Evolutionary conservation across 2,888 invertebrate genomes (phyloP), one percentile per base, ranked within the genome.

Genomic region (Metalampra italica): DNA sequence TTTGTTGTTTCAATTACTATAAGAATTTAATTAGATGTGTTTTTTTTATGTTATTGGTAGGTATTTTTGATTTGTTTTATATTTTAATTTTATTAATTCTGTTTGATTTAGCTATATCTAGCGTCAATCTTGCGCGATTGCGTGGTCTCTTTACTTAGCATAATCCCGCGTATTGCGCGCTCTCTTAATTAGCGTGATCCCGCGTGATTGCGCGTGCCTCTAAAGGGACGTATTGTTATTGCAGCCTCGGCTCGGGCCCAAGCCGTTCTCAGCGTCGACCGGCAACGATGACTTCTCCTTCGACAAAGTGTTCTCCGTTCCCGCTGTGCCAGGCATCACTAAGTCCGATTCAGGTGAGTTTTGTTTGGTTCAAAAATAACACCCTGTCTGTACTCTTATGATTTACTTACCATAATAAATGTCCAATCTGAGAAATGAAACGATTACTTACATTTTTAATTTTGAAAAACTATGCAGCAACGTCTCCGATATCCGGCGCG

Each of bases 161-260:
- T n/a, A n/a, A n/a, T n/a, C n/a, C n/a, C n/a, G n/a, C n/a, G n/a
- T n/a, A n/a, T n/a, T n/a, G n/a, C n/a, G n/a, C n/a, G n/a, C n/a
- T n/a, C n/a, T n/a, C n/a, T n/a, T n/a, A n/a, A n/a, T n/a, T n/a
- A n/a, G n/a, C n/a, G n/a, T n/a, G n/a, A n/a, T n/a, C n/a, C n/a
- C n/a, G n/a, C n/a, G n/a, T n/a, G n/a, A n/a, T n/a, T n/a, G n/a
- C n/a, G n/a, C n/a, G n/a, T n/a, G n/a, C n/a, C n/a, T n/a, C n/a
- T n/a, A n/a, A n/a, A n/a, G n/a, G n/a, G n/a, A n/a, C n/a, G n/a
- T n/a, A 14, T 14, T 39, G 15, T 39, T 13, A 9, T 39, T 41
- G 32, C 86, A 96, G 96, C 96, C 96, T 41, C 93, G 96, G 22
- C 90, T 96, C 43, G 96, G 96, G 2, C 96, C 96, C 37, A 96